Evolutionary conservation across 2,888 invertebrate species (phyloP).

Genomic region (Oscheius sp.): DNA sequence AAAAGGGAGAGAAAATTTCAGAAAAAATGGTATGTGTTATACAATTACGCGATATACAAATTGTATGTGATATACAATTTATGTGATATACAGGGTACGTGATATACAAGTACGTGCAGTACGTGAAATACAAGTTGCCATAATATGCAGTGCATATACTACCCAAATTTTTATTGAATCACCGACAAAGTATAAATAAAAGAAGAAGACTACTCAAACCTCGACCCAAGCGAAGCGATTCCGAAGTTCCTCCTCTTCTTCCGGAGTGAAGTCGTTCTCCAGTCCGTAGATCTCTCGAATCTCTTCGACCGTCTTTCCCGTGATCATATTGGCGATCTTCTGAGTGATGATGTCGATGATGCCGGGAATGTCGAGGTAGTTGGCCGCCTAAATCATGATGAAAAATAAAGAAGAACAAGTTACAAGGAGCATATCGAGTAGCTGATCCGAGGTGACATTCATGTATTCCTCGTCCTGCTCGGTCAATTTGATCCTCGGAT

Average conservation of each 20-base stretch:
- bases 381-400: not conserved
- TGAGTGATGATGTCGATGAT: conserved; percentile 22
- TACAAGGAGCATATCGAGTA: conserved; percentile 7
- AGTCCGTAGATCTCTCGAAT: conserved; percentile 6
- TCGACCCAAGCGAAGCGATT: conserved; percentile 21
- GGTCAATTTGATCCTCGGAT: not conserved
- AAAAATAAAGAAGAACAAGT: not conserved
- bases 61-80: too few relatives aligned
- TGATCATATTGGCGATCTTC: conserved; percentile 23
- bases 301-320: conserved; percentile 3
- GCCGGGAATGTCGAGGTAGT: conserved; percentile 19
- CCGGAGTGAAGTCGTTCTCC: conserved; percentile 14
- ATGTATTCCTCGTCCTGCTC: not conserved
- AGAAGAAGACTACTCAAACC: not conserved
- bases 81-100: too few relatives aligned
- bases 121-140: too few relatives aligned
- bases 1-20: too few relatives aligned
- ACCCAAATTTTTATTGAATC: too few relatives aligned
- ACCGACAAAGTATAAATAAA: not conserved
- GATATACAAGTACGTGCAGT: too few relatives aligned
- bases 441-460: not conserved
- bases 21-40: too few relatives aligned
- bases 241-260: conserved; percentile 16
- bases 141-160: too few relatives aligned
- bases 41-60: too few relatives aligned